Evolutionary conservation across 64 coral and sea anemone species (phyloP), one percentile per base, ranked within the genome.

Genomic region (Hydrozoanthus tunicans): DNA sequence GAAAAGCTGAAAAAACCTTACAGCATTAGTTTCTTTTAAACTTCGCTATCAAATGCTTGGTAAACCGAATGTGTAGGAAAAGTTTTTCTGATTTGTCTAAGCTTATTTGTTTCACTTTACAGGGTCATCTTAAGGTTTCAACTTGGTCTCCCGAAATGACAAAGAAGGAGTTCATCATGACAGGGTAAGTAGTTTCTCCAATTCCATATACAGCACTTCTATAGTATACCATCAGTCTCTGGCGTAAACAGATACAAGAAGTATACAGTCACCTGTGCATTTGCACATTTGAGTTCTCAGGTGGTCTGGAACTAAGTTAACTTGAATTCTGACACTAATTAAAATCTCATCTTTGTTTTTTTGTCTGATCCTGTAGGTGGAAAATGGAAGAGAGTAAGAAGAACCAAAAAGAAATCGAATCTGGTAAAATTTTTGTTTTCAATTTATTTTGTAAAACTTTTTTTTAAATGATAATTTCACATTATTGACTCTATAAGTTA

Each of bases 331-430:
- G 32, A 43, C 32, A 43, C 32, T 43, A 43, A 43, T 43, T 43
- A 43, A 43, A 56, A 27, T n/a, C 17, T 90, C 53, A 26, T 7
- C 20, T 20, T 20, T 20, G 20, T 91, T 72, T 81, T 10, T 9
- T 85, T 7, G 32, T 43, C 32, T 43, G 32, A 43, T 43, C 4
- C 51, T 32, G 82, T 9, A 93, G 92, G 12, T 93, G 92, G 92
- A 68, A 73, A 67, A 93, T 93, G 91, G 90, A 92, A 64, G 70
- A 92, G 65, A 60, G 67, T 56, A 79, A 60, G 73, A 89, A 89
- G 64, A 85, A 54, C 54, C 82, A 85, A 11, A 67, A 70, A 43
- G 27, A 53, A 52, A 70, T 85, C 12, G 82, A 57, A 14, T 85
- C 67, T 20, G 62, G 82, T 85, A 71, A n/a, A 20, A 9, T 11